phyloP scores from a whole-genome alignment of 2,888 invertebrate genomes.

The Abrostola triplasia region DNA sequence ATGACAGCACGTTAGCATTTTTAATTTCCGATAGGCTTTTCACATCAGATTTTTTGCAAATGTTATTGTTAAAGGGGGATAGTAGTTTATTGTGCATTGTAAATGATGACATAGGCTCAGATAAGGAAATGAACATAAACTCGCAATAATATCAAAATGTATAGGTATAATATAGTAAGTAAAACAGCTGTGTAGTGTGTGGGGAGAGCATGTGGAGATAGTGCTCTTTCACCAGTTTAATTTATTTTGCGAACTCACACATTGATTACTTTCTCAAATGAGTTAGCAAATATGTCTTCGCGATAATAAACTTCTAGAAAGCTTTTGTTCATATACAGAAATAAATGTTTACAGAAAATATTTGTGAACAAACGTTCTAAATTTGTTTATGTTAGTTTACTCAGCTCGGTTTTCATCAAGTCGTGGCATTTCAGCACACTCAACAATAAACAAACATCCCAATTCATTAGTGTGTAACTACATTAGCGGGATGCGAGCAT shows the following conservation, averaged over 20 bases:
- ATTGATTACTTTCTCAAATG: background rate
- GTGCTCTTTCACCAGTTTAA: background rate
- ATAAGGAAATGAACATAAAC: no score
- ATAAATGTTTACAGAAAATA: no score
- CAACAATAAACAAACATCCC: conserved; percentile 14
- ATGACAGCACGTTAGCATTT: background rate
- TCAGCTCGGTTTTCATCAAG: conserved; percentile 5
- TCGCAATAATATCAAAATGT: no score
- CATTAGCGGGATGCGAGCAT: conserved; percentile 19
- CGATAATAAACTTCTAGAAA: background rate
- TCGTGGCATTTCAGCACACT: conserved; percentile 10
- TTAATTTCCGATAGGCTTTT: background rate
- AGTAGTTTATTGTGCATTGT: no score
- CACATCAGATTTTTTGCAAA: background rate
- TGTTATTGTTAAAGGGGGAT: no score
- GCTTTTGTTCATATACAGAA: background rate
- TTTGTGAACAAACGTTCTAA: no score
- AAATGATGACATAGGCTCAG: no score
- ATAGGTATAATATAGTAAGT: no score
- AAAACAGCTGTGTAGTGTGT: background rate
- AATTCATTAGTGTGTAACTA: conserved; percentile 8
- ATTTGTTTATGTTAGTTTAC: background rate
- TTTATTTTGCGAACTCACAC: background rate
- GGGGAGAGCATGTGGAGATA: no score
- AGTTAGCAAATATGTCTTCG: background rate